These are phyloP conservation scores for Conistra vaccinii DNA, from an alignment of 2,888 invertebrate species.

Conservation along the genomic window DNA sequence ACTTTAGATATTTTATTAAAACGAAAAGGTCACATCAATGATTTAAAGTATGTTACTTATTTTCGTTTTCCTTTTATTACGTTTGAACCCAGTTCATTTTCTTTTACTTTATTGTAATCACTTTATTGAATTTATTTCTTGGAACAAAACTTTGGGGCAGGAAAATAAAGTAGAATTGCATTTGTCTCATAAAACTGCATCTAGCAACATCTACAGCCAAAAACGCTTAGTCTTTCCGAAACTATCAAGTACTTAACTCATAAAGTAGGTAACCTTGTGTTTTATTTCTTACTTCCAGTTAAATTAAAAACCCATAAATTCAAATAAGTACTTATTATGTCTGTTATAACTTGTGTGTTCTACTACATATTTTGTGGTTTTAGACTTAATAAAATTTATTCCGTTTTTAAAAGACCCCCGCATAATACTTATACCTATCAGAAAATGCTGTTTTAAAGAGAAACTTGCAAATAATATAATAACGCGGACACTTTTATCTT, in stretches of 20 bases:
- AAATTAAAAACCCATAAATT: neutral
- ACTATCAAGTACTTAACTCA: neutral
- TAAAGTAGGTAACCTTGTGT: neutral
- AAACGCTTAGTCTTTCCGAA: neutral
- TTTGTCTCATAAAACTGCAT: neutral
- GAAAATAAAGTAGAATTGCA: neutral
- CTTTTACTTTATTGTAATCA: neutral
- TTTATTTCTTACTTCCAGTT: neutral
- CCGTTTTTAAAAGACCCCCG: neutral
- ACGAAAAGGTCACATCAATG: neutral
- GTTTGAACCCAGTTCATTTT: neutral
- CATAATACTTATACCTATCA: too few relatives aligned
- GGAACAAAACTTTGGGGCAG: neutral
- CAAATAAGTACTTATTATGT: too few relatives aligned
- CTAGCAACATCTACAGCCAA: neutral
- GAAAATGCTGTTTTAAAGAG: neutral
- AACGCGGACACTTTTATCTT: neutral
- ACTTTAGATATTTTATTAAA: constrained; percentile 11
- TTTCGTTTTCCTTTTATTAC: neutral
- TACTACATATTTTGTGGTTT: too few relatives aligned
- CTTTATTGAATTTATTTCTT: neutral
- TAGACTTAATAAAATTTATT: neutral
- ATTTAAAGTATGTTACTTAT: neutral
- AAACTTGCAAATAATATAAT: neutral
- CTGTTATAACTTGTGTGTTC: neutral